A percentile compares a stretch with the other conserved stretches of the same genome.
Evolutionary conservation across 2,888 invertebrate species (phyloP).

Genomic region (Nomada flava): DNA sequence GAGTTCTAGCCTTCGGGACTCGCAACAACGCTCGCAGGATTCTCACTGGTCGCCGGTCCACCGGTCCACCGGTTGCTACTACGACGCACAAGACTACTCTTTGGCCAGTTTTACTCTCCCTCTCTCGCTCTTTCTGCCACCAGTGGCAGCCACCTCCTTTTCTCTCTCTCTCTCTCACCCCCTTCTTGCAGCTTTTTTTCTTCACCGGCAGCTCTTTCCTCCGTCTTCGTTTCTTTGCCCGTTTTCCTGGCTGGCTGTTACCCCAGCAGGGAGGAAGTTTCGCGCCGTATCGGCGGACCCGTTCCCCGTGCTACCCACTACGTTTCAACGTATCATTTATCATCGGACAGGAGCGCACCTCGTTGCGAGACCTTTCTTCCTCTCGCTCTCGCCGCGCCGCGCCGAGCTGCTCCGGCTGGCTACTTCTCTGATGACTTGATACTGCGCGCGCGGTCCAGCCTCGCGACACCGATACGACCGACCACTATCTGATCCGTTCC

Average conservation of each 20-base stretch:
- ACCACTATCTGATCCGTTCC: constrained; percentile 45
- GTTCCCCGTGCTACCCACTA: constrained; percentile 67
- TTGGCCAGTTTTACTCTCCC: constrained; percentile 41
- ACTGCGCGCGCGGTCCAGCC: constrained; percentile 46
- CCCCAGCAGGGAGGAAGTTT: constrained; percentile 73
- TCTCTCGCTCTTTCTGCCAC: background rate
- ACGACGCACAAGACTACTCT: constrained; percentile 63
- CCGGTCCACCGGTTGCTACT: constrained; percentile 64
- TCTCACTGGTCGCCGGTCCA: constrained; percentile 52
- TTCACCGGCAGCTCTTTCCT: constrained; percentile 25
- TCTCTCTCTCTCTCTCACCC: too few species aligned
- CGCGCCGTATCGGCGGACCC: constrained; percentile 70
- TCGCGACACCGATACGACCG: constrained; percentile 66
- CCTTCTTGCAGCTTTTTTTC: constrained; percentile 7
- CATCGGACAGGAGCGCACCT: constrained; percentile 59
- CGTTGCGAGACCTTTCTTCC: constrained; percentile 34
- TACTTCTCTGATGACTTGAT: constrained; percentile 66
- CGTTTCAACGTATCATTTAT: constrained; percentile 77
- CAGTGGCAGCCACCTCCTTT: too few species aligned
- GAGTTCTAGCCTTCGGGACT: constrained; percentile 81
- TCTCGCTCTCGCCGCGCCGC: background rate
- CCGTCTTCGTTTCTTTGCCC: constrained; percentile 9
- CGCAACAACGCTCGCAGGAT: constrained; percentile 62
- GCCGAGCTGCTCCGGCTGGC: background rate
- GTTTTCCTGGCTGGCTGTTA: constrained; percentile 41